Evolutionary conservation across 2,888 invertebrate genomes (phyloP).

Genomic region (Zhuqinia jingwanae): DNA sequence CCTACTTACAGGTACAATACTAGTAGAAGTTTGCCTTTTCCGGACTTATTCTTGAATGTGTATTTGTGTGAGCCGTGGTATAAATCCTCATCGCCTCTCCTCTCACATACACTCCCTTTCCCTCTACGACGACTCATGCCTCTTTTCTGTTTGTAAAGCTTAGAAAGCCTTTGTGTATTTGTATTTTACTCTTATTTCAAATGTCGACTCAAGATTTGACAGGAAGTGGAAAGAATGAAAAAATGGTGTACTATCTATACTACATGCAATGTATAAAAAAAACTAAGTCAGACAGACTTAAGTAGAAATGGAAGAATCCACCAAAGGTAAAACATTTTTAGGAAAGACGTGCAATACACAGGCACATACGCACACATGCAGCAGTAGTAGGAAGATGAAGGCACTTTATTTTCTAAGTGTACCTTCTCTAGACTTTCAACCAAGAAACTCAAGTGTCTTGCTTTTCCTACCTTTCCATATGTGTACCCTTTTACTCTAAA

Average conservation of each 20-base stretch:
- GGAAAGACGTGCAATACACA: background rate
- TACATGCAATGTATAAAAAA: background rate
- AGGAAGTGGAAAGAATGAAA: constrained; percentile 52
- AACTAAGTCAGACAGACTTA: no score
- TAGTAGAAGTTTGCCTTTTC: constrained; percentile 60
- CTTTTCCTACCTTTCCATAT: constrained; percentile 19
- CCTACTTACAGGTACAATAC: constrained; percentile 18
- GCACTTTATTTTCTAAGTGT: constrained; percentile 37
- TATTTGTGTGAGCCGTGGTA: no score
- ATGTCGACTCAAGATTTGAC: constrained; percentile 64
- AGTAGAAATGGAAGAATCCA: constrained; percentile 21
- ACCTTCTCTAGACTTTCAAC: constrained; percentile 16
- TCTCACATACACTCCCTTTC: background rate
- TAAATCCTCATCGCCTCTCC: background rate
- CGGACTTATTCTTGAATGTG: background rate
- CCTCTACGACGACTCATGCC: background rate
- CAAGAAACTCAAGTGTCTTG: constrained; percentile 7
- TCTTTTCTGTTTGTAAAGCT: background rate
- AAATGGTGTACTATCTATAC: constrained; percentile 41
- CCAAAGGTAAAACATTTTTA: constrained; percentile 23
- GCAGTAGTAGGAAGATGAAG: no score
- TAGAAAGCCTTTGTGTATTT: constrained; percentile 12
- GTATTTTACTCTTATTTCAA: constrained; percentile 58
- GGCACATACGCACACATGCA: no score
- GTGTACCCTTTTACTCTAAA: background rate